These are phyloP conservation scores for Stegodyphus mimosarum DNA, from an alignment of 1,140 invertebrate species.

Conservation along the genomic window DNA sequence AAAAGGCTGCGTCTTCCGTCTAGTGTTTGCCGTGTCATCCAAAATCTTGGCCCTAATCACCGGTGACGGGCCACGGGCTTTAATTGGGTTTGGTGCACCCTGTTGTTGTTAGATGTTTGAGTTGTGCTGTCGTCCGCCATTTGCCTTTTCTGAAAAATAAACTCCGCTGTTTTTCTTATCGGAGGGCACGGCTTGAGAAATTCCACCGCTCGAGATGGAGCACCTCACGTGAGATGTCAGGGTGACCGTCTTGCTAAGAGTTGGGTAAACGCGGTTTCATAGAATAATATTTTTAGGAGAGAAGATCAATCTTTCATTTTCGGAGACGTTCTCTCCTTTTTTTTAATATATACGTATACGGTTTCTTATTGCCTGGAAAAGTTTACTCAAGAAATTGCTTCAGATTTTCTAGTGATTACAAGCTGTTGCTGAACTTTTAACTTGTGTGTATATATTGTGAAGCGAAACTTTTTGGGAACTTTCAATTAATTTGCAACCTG, in stretches of 20 bases:
- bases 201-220: neutral
- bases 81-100: slow-evolving; percentile 18
- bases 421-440: no score
- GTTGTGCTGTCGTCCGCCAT: slow-evolving; percentile 8
- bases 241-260: neutral
- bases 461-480: no score
- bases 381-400: neutral
- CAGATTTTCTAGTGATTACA: neutral
- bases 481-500: no score
- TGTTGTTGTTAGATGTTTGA: slow-evolving; percentile 31
- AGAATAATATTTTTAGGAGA: neutral
- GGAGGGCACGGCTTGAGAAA: neutral
- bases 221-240: neutral
- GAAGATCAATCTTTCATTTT: neutral
- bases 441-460: no score
- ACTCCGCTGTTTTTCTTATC: neutral
- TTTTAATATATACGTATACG: neutral
- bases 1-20: slow-evolving; percentile 25
- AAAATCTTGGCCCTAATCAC: slow-evolving; percentile 54
- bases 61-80: slow-evolving; percentile 30
- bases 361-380: neutral
- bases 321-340: neutral
- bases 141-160: slow-evolving; percentile 42
- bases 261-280: neutral
- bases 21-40: slow-evolving; percentile 50